Percentiles rank a stretch among this genome's conserved stretches.
Evolutionary conservation across 2,888 invertebrate species (phyloP).

Genomic region (Morinoia aosen): DNA sequence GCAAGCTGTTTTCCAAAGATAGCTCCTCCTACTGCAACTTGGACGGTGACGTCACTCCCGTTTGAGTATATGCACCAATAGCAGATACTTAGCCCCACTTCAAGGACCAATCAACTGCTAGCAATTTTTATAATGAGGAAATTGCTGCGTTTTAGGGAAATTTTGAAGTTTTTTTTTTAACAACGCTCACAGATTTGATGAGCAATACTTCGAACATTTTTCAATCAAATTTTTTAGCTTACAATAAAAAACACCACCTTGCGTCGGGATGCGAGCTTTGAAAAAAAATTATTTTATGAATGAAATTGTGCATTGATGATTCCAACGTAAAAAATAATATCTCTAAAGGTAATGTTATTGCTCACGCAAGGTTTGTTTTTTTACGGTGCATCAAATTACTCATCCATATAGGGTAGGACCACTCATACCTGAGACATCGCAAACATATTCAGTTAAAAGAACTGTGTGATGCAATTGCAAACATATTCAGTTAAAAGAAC

Average conservation of each 20-base stretch:
- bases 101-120: not conserved
- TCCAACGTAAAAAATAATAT: not conserved
- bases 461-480: not conserved
- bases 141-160: not conserved
- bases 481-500: not conserved
- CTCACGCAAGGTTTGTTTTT: not conserved
- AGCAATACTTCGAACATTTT: not conserved
- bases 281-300: not conserved
- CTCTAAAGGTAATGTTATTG: not conserved
- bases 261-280: not conserved
- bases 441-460: not conserved
- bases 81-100: not conserved
- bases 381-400: not conserved
- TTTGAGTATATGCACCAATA: not conserved
- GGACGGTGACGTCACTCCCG: not conserved
- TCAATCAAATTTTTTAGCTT: not conserved
- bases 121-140: not conserved
- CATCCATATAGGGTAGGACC: not conserved
- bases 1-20: slow-evolving; percentile 8
- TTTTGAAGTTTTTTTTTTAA: not conserved
- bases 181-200: not conserved
- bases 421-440: not conserved
- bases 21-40: not conserved
- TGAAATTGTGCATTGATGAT: not conserved
- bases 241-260: not conserved